A percentile compares a stretch with the other conserved stretches of the same genome.
These are phyloP conservation scores for Amphipoea oculea DNA, from an alignment of 2,888 invertebrate genomes.

Conservation along the genomic window DNA sequence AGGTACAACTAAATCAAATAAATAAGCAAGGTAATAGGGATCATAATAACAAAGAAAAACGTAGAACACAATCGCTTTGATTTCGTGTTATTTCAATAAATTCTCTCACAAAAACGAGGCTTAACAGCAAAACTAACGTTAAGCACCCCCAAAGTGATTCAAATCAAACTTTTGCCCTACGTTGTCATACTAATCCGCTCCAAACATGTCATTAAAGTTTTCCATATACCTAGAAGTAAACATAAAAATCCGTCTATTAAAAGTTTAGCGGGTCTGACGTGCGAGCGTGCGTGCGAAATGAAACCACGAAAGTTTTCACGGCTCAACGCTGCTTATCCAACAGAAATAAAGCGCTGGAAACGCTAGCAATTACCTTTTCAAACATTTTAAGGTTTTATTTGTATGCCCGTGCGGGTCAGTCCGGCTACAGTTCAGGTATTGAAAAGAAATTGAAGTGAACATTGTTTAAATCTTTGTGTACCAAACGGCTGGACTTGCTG, in stretches of 20 bases:
- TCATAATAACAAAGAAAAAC: slow-evolving; percentile 13
- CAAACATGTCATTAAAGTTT: slow-evolving; percentile 66
- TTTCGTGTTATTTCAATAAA: background rate
- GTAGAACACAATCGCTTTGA: background rate
- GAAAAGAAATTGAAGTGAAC: slow-evolving; percentile 22
- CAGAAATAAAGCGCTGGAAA: slow-evolving; percentile 53
- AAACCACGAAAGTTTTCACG: slow-evolving; percentile 69
- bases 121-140: slow-evolving; percentile 1
- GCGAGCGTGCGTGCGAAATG: slow-evolving; percentile 67
- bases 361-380: slow-evolving; percentile 43
- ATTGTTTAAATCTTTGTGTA: slow-evolving; percentile 15
- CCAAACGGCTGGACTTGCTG: background rate
- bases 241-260: slow-evolving; percentile 69
- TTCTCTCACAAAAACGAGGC: slow-evolving; percentile 4
- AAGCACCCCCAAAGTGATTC: slow-evolving; percentile 29
- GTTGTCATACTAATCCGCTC: slow-evolving; percentile 48
- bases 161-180: slow-evolving; percentile 51
- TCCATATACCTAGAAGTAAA: slow-evolving; percentile 48
- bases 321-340: slow-evolving; percentile 47
- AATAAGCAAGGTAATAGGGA: background rate
- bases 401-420: background rate
- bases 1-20: background rate
- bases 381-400: slow-evolving; percentile 36
- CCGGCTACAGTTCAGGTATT: slow-evolving; percentile 19
- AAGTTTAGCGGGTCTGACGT: slow-evolving; percentile 53